Evolutionary conservation across 2,888 invertebrate genomes (phyloP), one percentile per base, ranked within the genome.

Genomic region (Minunthozetes semirufus): DNA sequence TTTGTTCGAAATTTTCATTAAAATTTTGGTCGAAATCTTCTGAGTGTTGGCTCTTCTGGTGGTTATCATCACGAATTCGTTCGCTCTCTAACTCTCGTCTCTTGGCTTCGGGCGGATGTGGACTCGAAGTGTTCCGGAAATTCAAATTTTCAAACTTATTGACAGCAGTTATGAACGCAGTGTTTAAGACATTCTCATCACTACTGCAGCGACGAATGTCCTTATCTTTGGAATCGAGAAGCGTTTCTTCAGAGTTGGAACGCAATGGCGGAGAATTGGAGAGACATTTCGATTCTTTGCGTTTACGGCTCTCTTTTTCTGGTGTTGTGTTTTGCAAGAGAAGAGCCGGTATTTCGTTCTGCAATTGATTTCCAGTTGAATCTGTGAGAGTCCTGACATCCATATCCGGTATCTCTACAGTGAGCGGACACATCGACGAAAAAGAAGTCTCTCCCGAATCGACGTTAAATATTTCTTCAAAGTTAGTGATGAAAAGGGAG

Each of bases 401-500:
- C 11, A 48, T 22, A 19, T 70, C 70, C 25, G 70, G 70, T 15
- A 70, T 70, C 38, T 70, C 70, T 3, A 70, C 70, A 0, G 70
- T 70, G 15, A 70, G 38, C 48, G 70, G 70, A 70, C 11, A 27
- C 70, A 70, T 25, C 2, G 70, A 3, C 1, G 25, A 27, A 15
- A 4, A 22, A n/a, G 66, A 19, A 48, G 11, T 73, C 4, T 71
- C 46, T 5, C 66, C 22, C 3, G 72, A 22, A 8, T 78, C 79
- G 33, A 78, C 78, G 29, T 80, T 80, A 77, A 84, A 84, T 68
- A 84, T 80, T 15, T 78, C 78, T 59, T 82, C 79, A 79, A 83
- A 84, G 48, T 84, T 80, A 11, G 79, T 79, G 77, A 84, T 83
- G 78, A 84, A 83, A 68, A 81, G 81, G 22, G 82, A 81, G 66